Evolutionary conservation across 2,888 invertebrate species (phyloP).

Genomic region (Tridacna gigas): DNA sequence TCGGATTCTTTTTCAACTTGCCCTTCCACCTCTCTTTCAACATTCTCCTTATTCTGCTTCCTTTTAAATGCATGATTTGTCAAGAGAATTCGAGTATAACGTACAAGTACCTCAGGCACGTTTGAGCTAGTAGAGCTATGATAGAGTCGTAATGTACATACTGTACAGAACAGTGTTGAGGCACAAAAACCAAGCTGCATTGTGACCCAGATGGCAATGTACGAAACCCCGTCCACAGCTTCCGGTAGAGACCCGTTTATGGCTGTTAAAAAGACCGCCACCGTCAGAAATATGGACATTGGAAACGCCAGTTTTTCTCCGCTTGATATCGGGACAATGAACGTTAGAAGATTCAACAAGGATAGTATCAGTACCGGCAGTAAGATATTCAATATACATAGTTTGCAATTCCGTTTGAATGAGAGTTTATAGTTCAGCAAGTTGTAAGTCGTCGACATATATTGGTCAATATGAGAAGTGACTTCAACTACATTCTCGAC

Average conservation of each 20-base stretch:
- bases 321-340: conserved; percentile 15
- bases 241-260: conserved; percentile 22
- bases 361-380: conserved; percentile 10
- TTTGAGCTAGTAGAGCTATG: not conserved
- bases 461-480: not conserved
- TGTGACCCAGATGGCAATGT: conserved; percentile 9
- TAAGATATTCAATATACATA: conserved; percentile 19
- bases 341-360: conserved; percentile 19
- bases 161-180: not conserved
- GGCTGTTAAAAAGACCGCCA: conserved; percentile 20
- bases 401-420: conserved; percentile 6
- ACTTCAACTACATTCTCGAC: not conserved
- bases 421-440: not conserved
- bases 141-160: not conserved
- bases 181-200: conserved; percentile 7
- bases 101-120: not conserved
- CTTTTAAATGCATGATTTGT: too few species aligned
- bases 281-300: conserved; percentile 26
- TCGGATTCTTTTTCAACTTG: too few species aligned
- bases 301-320: conserved; percentile 25
- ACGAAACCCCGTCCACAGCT: conserved; percentile 27
- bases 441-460: not conserved
- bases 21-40: too few species aligned
- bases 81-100: not conserved
- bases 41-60: too few species aligned